A percentile compares a stretch with the other conserved stretches of the same genome.
These are phyloP conservation scores for Holotrichia oblita DNA, from an alignment of 1,140 invertebrate species.

Conservation along the genomic window DNA sequence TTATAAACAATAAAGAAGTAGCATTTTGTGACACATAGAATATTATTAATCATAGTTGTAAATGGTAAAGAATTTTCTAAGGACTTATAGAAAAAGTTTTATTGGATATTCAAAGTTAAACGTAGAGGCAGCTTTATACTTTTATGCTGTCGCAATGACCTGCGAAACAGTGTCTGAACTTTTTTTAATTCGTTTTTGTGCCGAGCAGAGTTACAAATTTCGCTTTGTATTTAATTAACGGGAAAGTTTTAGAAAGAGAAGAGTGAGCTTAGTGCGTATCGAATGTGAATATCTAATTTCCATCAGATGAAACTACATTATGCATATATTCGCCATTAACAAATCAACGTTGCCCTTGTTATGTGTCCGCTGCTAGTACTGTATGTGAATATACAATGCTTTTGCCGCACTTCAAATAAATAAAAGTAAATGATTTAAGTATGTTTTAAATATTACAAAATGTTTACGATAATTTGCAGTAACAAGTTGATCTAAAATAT, in stretches of 20 bases:
- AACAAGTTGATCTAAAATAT: too few relatives aligned
- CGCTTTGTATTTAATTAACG: constrained; percentile 16
- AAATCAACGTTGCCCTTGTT: constrained; percentile 11
- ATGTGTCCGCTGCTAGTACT: background rate
- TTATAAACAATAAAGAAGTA: background rate
- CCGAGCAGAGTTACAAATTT: background rate
- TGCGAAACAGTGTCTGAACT: background rate
- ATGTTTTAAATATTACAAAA: too few relatives aligned
- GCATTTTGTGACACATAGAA: background rate
- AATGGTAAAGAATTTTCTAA: background rate
- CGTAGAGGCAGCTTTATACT: background rate
- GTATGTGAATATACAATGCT: too few relatives aligned
- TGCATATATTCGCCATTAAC: background rate
- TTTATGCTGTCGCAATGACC: background rate
- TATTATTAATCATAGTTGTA: background rate
- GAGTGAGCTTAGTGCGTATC: background rate
- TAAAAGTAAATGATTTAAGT: too few relatives aligned
- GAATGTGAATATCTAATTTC: constrained; percentile 8
- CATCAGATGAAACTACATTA: constrained; percentile 5
- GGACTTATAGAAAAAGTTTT: background rate
- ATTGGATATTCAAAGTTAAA: background rate
- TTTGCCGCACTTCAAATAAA: too few relatives aligned
- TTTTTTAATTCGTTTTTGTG: background rate
- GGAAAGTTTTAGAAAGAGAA: constrained; percentile 1
- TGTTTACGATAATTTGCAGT: too few relatives aligned